Conservation (phyloP, 2,888 invertebrate species). For the Prosapia bicincta region DNA sequence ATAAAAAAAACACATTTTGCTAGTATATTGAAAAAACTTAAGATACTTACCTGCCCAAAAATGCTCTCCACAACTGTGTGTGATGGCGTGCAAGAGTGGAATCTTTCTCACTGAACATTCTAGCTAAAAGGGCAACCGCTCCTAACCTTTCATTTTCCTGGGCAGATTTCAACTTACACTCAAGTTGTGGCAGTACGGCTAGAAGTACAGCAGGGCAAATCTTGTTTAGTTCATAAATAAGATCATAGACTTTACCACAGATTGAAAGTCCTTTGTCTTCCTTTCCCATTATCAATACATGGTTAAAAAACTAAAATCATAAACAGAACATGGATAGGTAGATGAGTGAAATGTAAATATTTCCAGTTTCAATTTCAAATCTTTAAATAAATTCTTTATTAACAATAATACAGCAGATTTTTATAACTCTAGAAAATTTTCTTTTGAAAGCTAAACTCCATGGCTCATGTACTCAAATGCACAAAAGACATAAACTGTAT, state of each 20-base stretch:
- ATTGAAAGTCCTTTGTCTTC: conserved; percentile 78
- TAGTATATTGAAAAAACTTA: not conserved
- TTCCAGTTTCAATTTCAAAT: too few species aligned
- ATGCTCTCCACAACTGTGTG: conserved; percentile 85
- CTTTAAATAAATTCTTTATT: too few species aligned
- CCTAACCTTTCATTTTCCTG: conserved; percentile 84
- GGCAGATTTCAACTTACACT: conserved; percentile 91
- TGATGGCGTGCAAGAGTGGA: conserved; percentile 86
- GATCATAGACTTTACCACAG: conserved; percentile 84
- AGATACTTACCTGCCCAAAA: conserved; percentile 64
- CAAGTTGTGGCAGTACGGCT: conserved; percentile 89
- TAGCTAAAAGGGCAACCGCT: conserved; percentile 83
- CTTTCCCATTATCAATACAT: conserved; percentile 89
- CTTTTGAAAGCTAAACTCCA: too few species aligned
- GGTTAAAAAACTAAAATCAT: conserved; percentile 86
- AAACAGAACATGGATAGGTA: too few species aligned
- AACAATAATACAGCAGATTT: too few species aligned
- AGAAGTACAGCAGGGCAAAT: conserved; percentile 84
- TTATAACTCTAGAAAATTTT: too few species aligned
- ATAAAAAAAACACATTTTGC: not conserved
- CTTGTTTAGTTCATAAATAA: conserved; percentile 93
- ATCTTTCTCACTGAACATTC: conserved; percentile 96
- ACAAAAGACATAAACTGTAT: too few species aligned
- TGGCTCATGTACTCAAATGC: too few species aligned
- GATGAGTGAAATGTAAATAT: too few species aligned